Evolutionary conservation across 2,888 invertebrate species (phyloP), one percentile per base, ranked within the genome.

Genomic region (Ametastegia equiseti): DNA sequence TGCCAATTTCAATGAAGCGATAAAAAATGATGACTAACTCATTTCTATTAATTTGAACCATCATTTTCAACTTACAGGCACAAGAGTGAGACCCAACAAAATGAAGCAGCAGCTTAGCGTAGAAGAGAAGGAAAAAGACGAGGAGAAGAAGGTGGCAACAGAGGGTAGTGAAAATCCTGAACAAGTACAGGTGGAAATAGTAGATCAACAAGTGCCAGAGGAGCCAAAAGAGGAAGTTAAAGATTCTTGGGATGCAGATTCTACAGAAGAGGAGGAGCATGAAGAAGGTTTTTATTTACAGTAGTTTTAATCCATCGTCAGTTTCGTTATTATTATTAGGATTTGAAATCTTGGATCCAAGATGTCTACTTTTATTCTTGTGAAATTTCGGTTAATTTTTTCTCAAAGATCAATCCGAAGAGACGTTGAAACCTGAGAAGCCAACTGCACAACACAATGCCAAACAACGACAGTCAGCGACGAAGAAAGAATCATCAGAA

Each of bases 211-310:
- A 90, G 92, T 92, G 86, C 87, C 88, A 85, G 54, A 77, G 4
- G 84, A 85, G 19, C 84, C 84, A 6, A 88, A 88, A 27, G 87
- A 90, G 6, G 93, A 95, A 83, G 95, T 97, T 0, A 97, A 97
- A 90, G 97, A 97, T 87, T 94, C 96, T 0, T 97, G 97, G 97
- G 97, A 97, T 92, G 96, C 96, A 0, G 96, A 95, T 83, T 95
- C 95, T 67, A 94, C 94, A 6, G 94, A 93, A 9, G 94, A 93
- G 39, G 94, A 94, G 81, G 94, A 94, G 84, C 91, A 90, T 5
- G 92, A 92, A 80, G 92, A 93, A 88, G 91, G 89, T 85, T 82
- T 39, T 11, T 47, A 65, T 65, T 27, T 11, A 54, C 54, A 45
- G 2, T 45, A 47, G 1, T 75, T 54, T 75, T 23, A 15, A 47